phyloP scores from a whole-genome alignment of 2,888 invertebrate species.

The Macrosoma leucophasiata region DNA sequence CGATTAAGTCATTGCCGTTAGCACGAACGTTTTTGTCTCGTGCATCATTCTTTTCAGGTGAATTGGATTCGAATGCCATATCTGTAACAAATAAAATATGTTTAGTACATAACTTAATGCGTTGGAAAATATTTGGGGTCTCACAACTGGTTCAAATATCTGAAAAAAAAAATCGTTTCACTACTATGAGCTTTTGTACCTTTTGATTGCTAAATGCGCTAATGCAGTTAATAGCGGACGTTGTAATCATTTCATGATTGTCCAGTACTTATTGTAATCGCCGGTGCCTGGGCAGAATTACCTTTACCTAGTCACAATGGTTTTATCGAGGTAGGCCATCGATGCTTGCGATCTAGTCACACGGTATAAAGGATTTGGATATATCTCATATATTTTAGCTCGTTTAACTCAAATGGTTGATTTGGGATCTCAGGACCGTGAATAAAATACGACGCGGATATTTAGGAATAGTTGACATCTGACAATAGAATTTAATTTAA shows the following conservation, averaged over 20 bases:
- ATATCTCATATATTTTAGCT: conserved; percentile 8
- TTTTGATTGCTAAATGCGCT: conserved; percentile 56
- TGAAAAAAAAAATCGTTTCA: background rate
- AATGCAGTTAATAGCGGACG: conserved; percentile 52
- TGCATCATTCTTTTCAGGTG: conserved; percentile 38
- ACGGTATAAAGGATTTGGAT: conserved; percentile 24
- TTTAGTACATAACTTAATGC: background rate
- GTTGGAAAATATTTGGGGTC: background rate
- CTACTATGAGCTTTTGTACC: conserved; percentile 34
- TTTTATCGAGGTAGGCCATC: conserved; percentile 40
- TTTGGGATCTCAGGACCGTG: conserved; percentile 20
- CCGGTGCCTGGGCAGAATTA: conserved; percentile 44
- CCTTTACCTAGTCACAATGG: conserved; percentile 51
- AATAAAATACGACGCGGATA: conserved; percentile 31
- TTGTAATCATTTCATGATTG: conserved; percentile 65
- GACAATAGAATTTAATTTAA: conserved; percentile 45
- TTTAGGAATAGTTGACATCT: conserved; percentile 22
- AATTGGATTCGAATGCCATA: conserved; percentile 46
- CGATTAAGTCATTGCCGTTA: conserved; percentile 53
- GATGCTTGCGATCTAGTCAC: conserved; percentile 31
- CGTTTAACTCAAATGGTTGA: conserved; percentile 8
- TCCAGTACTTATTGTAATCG: conserved; percentile 58
- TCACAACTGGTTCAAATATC: conserved; percentile 3
- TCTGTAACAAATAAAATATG: conserved; percentile 41
- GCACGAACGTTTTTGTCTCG: no score